phyloP scores from a whole-genome alignment of 2,797 vertebrate species.

The Octomys mimax region DNA sequence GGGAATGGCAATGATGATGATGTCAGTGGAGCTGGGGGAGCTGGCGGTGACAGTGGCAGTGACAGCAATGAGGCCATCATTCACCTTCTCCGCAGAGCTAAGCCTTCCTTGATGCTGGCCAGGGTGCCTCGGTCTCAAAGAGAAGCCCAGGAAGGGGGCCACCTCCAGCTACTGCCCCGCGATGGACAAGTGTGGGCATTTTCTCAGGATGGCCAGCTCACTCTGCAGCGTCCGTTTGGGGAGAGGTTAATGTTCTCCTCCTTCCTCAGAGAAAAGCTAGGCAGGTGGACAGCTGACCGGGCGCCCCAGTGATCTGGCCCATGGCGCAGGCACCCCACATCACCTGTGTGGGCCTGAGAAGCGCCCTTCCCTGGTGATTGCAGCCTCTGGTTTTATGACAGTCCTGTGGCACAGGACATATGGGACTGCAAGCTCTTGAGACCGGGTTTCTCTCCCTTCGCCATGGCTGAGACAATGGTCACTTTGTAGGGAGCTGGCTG shows the following conservation, averaged over 20 bases:
- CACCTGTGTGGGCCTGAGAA: not conserved
- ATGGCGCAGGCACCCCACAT: not conserved
- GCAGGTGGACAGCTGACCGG: too few species aligned
- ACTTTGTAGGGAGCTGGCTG: not conserved
- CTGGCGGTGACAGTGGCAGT: not conserved
- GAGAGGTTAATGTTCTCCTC: not conserved
- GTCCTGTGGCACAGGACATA: not conserved
- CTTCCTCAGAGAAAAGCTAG: not conserved
- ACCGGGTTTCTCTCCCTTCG: not conserved
- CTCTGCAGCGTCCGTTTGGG: not conserved
- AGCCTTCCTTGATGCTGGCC: not conserved
- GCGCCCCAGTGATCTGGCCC: not conserved
- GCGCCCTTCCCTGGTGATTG: rapidly evolving
- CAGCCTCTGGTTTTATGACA: not conserved
- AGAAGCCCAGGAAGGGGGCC: too few species aligned
- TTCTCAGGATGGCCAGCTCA: not conserved
- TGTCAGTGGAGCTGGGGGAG: rapidly evolving
- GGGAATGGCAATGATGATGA: too few species aligned
- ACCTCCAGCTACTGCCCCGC: not conserved
- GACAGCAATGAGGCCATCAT: not conserved
- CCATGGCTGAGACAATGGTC: rapidly evolving
- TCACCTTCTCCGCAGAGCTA: not conserved
- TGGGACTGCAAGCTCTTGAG: not conserved
- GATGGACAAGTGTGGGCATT: not conserved
- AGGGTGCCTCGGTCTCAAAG: not conserved